Conservation (phyloP, 2,113 vertebrate species). For the Columba janthina region DNA sequence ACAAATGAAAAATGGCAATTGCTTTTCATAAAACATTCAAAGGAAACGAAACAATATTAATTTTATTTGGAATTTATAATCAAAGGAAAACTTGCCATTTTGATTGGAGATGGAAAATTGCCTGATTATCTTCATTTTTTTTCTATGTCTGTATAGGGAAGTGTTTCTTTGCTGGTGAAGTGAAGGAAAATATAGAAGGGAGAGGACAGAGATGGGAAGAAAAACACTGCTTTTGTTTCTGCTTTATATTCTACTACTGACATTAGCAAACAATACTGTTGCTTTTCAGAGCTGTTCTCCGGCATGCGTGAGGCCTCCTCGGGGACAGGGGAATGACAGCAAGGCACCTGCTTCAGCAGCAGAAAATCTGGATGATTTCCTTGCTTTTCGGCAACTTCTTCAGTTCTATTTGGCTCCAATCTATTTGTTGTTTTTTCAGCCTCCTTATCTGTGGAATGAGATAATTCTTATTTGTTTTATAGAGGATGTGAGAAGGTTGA, state of each 20-base stretch:
- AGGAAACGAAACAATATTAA: background rate
- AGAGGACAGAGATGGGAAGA: background rate
- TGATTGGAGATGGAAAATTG: conserved; percentile 29
- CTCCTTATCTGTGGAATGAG: background rate
- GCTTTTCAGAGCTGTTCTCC: background rate
- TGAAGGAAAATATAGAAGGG: background rate
- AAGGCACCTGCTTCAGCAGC: background rate
- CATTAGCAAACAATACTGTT: background rate
- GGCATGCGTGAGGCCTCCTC: background rate
- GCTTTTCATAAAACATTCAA: background rate
- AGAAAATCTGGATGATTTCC: background rate
- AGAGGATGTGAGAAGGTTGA: background rate
- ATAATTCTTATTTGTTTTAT: background rate
- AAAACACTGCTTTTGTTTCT: background rate
- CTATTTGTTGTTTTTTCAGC: background rate
- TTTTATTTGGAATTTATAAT: conserved; percentile 17
- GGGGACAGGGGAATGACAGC: background rate
- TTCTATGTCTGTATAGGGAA: background rate
- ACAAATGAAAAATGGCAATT: background rate
- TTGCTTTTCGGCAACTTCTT: background rate
- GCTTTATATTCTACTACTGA: background rate
- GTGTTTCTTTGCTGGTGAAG: background rate
- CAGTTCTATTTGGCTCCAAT: background rate
- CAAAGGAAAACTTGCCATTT: background rate
- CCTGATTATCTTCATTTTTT: background rate